phyloP scores from a whole-genome alignment of 2,113 vertebrate genomes.

The Silurus asotus region DNA sequence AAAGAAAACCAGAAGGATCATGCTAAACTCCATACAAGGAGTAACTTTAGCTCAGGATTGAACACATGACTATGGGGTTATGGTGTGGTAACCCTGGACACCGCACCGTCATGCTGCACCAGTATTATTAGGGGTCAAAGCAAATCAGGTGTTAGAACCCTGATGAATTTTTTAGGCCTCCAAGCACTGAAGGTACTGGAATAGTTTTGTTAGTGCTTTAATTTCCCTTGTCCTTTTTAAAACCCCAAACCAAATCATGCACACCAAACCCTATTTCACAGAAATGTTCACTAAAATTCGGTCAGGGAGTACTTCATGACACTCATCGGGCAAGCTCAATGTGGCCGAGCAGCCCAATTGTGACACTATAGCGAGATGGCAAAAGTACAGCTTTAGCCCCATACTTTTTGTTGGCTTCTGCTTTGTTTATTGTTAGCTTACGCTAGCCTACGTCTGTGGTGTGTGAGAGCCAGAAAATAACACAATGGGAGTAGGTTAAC shows the following conservation, averaged over 20 bases:
- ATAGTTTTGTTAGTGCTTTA: not conserved
- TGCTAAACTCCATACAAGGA: not conserved
- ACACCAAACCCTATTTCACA: not conserved
- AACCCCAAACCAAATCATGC: not conserved
- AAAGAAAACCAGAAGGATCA: not conserved
- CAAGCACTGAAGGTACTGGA: not conserved
- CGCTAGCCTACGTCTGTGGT: too few species aligned
- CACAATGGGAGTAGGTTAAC: too few species aligned
- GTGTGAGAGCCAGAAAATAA: too few species aligned
- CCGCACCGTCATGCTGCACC: not conserved
- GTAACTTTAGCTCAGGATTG: not conserved
- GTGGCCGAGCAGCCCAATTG: not conserved
- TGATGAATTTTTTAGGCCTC: not conserved
- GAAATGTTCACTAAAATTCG: too few species aligned
- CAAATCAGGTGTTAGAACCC: not conserved
- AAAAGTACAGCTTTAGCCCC: too few species aligned
- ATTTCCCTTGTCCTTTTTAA: not conserved
- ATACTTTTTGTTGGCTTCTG: too few species aligned
- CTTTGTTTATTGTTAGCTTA: too few species aligned
- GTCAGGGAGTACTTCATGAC: not conserved
- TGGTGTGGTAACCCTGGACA: not conserved
- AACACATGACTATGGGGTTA: not conserved
- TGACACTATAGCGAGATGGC: not conserved
- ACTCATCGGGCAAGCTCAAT: not conserved
- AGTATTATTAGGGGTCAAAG: not conserved